Evolutionary conservation across 1,140 invertebrate species (phyloP), one percentile per base, ranked within the genome.

Genomic region (Apis florea): DNA sequence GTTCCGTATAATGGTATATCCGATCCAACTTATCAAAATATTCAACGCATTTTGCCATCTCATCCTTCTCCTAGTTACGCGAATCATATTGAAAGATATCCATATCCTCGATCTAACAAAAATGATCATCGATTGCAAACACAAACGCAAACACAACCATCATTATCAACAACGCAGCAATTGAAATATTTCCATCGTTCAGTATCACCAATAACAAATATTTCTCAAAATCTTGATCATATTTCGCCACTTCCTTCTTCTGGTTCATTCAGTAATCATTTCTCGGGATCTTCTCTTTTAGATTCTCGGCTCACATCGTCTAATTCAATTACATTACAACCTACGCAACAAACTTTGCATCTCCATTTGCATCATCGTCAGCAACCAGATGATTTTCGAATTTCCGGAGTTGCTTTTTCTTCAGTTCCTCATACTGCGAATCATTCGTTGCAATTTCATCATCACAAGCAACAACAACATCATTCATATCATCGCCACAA

Each of bases 1-100:
- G 96, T 97, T 53, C 96, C 96, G 2, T 97, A 96, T 89, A 96
- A 95, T 84, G 95, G 94, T 15, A 89, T 92, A 0, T 85, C 92
- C 10, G 93, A 94, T 66, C 93, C 92, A 0, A 92, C 93, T 19
- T 94, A 93, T 82, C 93, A 94, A 63, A 94, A 93, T n/a, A 88
- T 94, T 8, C 92, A 93, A 61, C 90, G 92, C 59, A 93, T 93
- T 61, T 61, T 93, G n/a, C 92, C 93, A 1, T 85, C 92, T 0
- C 92, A 94, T 61, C 89, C 92, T 0, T 91, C 92, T 3, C 86
- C 92, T 0, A 93, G 90, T 56, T 93, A 94, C 67, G 90, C 93
- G 1, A 90, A 90, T 61, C 93, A 93, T 66, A 89, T 93, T 64
- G 93, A 94, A 76, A 85, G 92, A 10, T 94, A 94, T 82, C 93